Evolutionary conservation across 2,888 invertebrate genomes (phyloP).

Genomic region (Ischnura elegans): DNA sequence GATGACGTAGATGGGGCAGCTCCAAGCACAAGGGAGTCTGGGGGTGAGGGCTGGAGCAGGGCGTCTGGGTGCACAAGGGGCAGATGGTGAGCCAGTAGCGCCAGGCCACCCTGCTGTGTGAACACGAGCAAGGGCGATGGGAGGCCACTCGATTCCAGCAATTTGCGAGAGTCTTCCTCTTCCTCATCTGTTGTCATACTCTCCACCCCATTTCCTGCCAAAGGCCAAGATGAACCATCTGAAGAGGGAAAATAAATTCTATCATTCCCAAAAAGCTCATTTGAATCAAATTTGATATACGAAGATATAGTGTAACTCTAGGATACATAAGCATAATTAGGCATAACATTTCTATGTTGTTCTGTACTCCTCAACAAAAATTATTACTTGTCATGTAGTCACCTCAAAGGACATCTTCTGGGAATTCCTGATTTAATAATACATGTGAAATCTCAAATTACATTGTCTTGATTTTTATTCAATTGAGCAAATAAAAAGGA

Average conservation of each 20-base stretch:
- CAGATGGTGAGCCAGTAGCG: conserved; percentile 91
- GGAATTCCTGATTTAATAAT: too few relatives aligned
- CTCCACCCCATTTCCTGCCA: conserved; percentile 21
- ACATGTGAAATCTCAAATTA: too few relatives aligned
- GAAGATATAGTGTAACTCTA: too few relatives aligned
- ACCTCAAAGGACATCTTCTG: too few relatives aligned
- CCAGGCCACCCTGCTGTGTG: conserved; percentile 92
- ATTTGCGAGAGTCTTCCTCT: conserved; percentile 8
- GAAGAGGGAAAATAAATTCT: background rate
- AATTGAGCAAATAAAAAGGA: too few relatives aligned
- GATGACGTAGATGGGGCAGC: conserved; percentile 61
- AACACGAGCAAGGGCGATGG: conserved; percentile 88
- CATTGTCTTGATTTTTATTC: too few relatives aligned
- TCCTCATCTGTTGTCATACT: background rate
- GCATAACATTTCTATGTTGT: too few relatives aligned
- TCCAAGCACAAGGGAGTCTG: conserved; percentile 77
- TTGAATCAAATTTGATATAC: too few relatives aligned
- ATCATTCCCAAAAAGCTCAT: too few relatives aligned
- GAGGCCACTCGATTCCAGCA: conserved; percentile 73
- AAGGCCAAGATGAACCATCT: conserved; percentile 26
- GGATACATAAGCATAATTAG: too few relatives aligned
- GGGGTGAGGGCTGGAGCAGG: conserved; percentile 81
- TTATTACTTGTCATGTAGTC: too few relatives aligned
- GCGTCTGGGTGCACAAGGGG: conserved; percentile 92
- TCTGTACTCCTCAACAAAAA: too few relatives aligned